These are phyloP conservation scores for Takifugu ocellatus DNA, from an alignment of 2,797 vertebrate genomes.

Conservation along the genomic window DNA sequence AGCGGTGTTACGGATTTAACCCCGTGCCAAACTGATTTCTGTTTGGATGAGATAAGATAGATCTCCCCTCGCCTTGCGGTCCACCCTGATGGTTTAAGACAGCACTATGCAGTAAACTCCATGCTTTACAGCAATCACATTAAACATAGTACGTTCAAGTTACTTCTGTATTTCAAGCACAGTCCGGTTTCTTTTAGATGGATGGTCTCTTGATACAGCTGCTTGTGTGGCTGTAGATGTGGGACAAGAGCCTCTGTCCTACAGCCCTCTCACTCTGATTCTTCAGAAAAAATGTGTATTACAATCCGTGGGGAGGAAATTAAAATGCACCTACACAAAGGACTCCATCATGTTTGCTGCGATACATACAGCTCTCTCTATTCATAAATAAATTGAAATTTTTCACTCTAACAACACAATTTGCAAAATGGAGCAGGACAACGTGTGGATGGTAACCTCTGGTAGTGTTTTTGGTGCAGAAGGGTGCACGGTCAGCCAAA, in stretches of 20 bases:
- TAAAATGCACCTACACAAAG: constrained; percentile 20
- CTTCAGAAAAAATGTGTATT: constrained; percentile 26
- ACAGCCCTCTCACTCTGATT: constrained; percentile 34
- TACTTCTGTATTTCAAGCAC: constrained; percentile 31
- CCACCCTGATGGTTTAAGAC: constrained; percentile 26
- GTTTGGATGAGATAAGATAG: constrained; percentile 39
- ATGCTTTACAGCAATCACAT: constrained; percentile 30
- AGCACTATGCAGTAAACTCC: constrained; percentile 21
- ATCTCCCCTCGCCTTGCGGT: constrained; percentile 34
- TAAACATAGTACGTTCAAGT: constrained; percentile 33
- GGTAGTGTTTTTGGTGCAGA: constrained; percentile 53
- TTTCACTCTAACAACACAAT: constrained; percentile 21
- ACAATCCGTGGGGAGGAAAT: constrained; percentile 22
- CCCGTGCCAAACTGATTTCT: constrained; percentile 40
- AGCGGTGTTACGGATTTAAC: constrained; percentile 38
- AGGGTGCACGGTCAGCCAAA: constrained; percentile 61
- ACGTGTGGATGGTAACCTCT: constrained; percentile 46
- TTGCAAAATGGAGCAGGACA: constrained; percentile 34
- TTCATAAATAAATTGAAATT: not conserved
- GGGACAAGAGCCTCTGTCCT: constrained; percentile 41
- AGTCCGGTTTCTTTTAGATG: constrained; percentile 26
- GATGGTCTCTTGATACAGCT: constrained; percentile 51
- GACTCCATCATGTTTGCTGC: constrained; percentile 18
- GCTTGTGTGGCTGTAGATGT: constrained; percentile 48
- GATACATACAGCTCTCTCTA: constrained; percentile 18